Evolutionary conservation across 2,888 invertebrate species (phyloP), one percentile per base, ranked within the genome.

Genomic region (Belgica antarctica): DNA sequence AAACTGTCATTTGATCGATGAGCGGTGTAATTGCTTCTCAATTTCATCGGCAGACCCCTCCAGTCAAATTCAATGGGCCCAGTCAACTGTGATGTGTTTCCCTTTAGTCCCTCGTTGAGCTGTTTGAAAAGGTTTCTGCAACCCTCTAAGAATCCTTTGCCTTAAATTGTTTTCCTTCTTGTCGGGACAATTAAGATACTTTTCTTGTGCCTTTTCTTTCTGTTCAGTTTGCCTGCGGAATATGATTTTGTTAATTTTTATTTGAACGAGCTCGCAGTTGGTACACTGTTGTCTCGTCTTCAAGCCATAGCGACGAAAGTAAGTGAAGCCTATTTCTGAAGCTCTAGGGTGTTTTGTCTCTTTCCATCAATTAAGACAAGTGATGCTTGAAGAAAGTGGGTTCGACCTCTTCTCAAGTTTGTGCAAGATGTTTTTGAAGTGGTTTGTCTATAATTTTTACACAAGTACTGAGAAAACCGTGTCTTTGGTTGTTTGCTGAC

Each of bases 221-320:
- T 41, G n/a, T 41, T 5, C 41, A 17, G 3, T n/a, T 4, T n/a
- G 19, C 17, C 22, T 22, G 19, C 52, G 52, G 22, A n/a, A 22
- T 52, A 52, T 52, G 52, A 52, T 52, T 52, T 52, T 52, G 52
- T 52, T 22, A 52, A 52, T 52, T 52, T 52, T 52, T 22, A 52
- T 52, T 52, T 17, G 19, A 52, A 17, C 22, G 52, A 52, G 7
- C 22, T 52, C 19, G 19, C 19, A 17, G 52, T 52, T 52, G 52
- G 52, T 52, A 4, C 52, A 10, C 31, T 31, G 4, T 10, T 31
- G 4, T 31, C 15, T 41, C 41, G 41, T 12, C 22, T 52, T 3
- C 52, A 17, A 52, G 12, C 52, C 17, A 22, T 52, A 52, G 22
- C 52, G n/a, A 22, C 22, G 19, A 22, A 52, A 22, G 52, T 52